Conservation (phyloP, 1,140 invertebrate genomes). For the Lethocerus indicus region DNA sequence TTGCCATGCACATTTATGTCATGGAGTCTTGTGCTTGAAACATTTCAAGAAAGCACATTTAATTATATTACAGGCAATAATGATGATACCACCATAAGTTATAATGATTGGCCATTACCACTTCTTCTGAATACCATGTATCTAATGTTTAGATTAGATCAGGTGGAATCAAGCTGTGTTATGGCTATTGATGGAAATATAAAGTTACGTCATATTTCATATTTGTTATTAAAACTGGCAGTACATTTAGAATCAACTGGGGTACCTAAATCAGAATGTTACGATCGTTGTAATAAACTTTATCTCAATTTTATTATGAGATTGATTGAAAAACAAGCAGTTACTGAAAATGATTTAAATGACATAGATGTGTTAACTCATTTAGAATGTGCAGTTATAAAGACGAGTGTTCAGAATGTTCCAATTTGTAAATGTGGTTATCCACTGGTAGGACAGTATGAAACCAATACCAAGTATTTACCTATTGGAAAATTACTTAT, state of each 20-base stretch:
- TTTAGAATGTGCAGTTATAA: conserved; percentile 12
- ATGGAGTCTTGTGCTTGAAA: conserved; percentile 17
- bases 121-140: conserved; percentile 20
- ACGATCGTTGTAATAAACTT: conserved; percentile 16
- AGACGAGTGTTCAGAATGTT: not conserved
- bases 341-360: conserved; percentile 7
- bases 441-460: conserved; percentile 3
- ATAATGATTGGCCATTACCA: conserved; percentile 17
- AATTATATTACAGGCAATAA: conserved; percentile 12
- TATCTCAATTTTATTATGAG: conserved; percentile 19
- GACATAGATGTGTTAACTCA: conserved; percentile 7
- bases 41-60: conserved; percentile 17
- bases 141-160: conserved; percentile 19
- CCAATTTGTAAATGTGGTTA: conserved; percentile 10
- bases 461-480: not conserved
- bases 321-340: conserved; percentile 8
- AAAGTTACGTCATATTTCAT: conserved; percentile 16
- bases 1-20: conserved; percentile 17
- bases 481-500: conserved; percentile 8
- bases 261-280: conserved; percentile 1
- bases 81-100: conserved; percentile 9
- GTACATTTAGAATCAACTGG: conserved; percentile 13
- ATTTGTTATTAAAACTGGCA: conserved; percentile 19
- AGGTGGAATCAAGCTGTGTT: conserved; percentile 19
- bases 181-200: conserved; percentile 17